These are phyloP conservation scores for Trichonephila inaurata DNA, from an alignment of 1,140 invertebrate species.

Conservation along the genomic window DNA sequence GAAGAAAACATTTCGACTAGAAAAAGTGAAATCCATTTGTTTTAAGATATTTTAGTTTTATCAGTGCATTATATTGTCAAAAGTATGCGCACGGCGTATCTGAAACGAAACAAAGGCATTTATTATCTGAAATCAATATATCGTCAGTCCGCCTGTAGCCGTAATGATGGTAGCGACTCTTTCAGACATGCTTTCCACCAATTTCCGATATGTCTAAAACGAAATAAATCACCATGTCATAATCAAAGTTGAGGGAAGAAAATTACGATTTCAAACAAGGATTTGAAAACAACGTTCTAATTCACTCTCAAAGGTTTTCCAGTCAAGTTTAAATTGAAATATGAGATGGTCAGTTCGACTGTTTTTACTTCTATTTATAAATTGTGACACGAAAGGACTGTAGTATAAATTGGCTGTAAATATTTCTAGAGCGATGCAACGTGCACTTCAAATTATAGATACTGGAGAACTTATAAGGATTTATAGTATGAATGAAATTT, in stretches of 20 bases:
- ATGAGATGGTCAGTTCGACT: no score
- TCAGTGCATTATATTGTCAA: constrained; percentile 5
- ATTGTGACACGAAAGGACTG: no score
- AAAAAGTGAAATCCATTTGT: constrained; percentile 6
- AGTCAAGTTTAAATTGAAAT: no score
- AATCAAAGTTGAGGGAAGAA: not conserved
- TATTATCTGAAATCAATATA: constrained; percentile 19
- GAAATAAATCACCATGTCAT: constrained; percentile 9
- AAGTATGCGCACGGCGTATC: constrained; percentile 1
- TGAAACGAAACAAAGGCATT: constrained; percentile 27
- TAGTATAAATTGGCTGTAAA: no score
- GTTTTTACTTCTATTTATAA: no score
- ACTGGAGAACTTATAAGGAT: no score
- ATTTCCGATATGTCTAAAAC: constrained; percentile 17
- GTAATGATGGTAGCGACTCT: constrained; percentile 20
- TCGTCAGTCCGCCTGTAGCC: not conserved
- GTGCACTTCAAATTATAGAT: no score
- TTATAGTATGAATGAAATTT: no score
- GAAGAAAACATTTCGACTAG: not conserved
- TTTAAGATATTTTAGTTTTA: constrained; percentile 13
- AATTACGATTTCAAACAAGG: not conserved
- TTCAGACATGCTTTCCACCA: constrained; percentile 21
- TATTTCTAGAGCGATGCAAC: no score
- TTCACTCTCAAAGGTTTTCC: not conserved
- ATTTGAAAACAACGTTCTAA: not conserved